Evolutionary conservation across 2,888 invertebrate species (phyloP).

Genomic region (Lysandra bellargus): DNA sequence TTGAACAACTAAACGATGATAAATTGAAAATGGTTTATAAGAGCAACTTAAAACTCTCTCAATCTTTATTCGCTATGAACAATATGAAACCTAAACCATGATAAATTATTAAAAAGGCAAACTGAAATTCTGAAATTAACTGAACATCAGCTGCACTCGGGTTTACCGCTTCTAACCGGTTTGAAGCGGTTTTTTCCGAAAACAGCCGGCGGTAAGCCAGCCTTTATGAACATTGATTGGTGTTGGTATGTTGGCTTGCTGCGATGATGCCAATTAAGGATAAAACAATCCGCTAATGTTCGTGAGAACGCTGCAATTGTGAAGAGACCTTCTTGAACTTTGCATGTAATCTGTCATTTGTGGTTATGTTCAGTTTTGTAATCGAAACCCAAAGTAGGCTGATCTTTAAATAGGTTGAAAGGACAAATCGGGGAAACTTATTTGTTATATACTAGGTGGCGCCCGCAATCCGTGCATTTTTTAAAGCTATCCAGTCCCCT

Average conservation of each 20-base stretch:
- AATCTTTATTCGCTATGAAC: not conserved
- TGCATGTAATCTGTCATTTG: conserved; percentile 18
- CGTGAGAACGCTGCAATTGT: conserved; percentile 32
- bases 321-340: conserved; percentile 23
- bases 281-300: conserved; percentile 41
- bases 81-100: not conserved
- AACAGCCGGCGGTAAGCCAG: conserved; percentile 37
- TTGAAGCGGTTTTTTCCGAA: conserved; percentile 5
- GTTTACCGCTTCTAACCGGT: conserved; percentile 12
- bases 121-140: not conserved
- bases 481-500: no score
- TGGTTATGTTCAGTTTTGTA: not conserved
- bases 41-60: not conserved
- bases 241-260: conserved; percentile 48
- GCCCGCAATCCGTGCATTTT: not conserved
- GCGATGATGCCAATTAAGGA: conserved; percentile 42
- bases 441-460: not conserved
- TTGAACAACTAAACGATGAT: not conserved
- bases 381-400: not conserved
- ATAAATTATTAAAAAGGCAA: not conserved
- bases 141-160: not conserved
- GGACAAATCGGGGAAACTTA: not conserved
- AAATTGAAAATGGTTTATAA: not conserved
- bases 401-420: not conserved
- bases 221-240: conserved; percentile 55